A percentile compares a stretch with the other conserved stretches of the same genome.
Conservation (phyloP, 2,888 invertebrate species). For the Melolontha melolontha region DNA sequence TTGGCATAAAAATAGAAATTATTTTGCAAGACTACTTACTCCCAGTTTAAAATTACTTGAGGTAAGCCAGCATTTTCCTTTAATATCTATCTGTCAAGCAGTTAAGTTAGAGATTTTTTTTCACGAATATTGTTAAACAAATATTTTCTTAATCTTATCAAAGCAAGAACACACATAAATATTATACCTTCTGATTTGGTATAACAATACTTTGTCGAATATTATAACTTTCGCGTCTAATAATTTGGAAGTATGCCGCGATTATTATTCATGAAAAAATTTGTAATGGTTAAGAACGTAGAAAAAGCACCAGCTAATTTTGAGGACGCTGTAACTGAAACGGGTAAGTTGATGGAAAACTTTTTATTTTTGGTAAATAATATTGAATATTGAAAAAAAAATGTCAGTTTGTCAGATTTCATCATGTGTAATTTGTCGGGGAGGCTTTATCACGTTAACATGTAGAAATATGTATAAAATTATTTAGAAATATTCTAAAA, state of each 20-base stretch:
- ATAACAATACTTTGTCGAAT: constrained; percentile 12
- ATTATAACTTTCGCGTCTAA: background rate
- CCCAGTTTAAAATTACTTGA: too few species aligned
- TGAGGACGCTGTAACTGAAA: constrained; percentile 56
- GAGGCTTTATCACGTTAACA: too few species aligned
- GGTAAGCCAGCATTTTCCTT: too few species aligned
- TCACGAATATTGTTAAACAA: background rate
- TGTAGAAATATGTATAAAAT: too few species aligned
- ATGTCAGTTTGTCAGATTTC: too few species aligned
- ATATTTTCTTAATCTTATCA: constrained; percentile 25
- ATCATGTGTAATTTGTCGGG: too few species aligned
- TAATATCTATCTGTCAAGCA: too few species aligned
- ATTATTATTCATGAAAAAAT: background rate
- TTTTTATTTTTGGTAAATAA: background rate
- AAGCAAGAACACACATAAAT: constrained; percentile 8
- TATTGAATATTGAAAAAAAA: background rate
- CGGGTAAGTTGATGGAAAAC: constrained; percentile 49
- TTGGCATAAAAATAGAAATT: too few species aligned
- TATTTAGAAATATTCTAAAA: too few species aligned
- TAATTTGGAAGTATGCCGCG: background rate
- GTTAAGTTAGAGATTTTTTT: too few species aligned
- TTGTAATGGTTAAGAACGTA: constrained; percentile 15
- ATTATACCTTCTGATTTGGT: constrained; percentile 7
- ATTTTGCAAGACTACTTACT: too few species aligned
- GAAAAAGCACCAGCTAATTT: constrained; percentile 50